Evolutionary conservation across 2,888 invertebrate species (phyloP), one percentile per base, ranked within the genome.

Genomic region (Cyclophora albipunctata): DNA sequence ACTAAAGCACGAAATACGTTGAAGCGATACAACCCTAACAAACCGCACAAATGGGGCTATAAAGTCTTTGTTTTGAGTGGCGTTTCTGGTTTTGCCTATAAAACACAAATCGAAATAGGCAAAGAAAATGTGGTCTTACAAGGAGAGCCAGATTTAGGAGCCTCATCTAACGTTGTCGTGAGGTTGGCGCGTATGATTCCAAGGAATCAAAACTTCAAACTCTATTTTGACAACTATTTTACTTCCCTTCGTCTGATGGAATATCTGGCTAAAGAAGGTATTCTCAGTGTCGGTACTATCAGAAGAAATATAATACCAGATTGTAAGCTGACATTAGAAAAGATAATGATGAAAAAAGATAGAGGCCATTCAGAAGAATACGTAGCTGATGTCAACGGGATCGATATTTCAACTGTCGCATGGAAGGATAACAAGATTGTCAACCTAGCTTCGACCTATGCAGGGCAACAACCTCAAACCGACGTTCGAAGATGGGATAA

Each of bases 391-490:
- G 50, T 60, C 46, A 54, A 68, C 48, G 64, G 59, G 47, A 55
- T 52, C 45, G 59, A 62, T 33, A 48, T 69, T 34, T 57, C 64
- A 5, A 60, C 51, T 41, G 65, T 74, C 66, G 47, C 46, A 5
- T 58, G 54, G 71, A 68, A 63, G 51, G 69, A 72, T 54, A 76
- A 75, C 54, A 75, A 75, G 64, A 55, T 64, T 52, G 73, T 76
- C 4, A 66, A 53, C 5, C 58, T 69, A 7, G 54, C 62, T 42
- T 73, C 72, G 4, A 66, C 63, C 53, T 73, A 70, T 59, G 66
- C 55, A 51, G 71, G 67, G 20, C 52, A 60, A 58, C 33, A 60
- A 7, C 66, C 71, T n/a, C 57, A 52, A 42, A 34, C 54, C 35
- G 34, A 56, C 6, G 61, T 58, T 37, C n/a, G 48, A 48, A 56